Conservation (phyloP, 2,888 invertebrate genomes). For the Bombyx huttoni region DNA sequence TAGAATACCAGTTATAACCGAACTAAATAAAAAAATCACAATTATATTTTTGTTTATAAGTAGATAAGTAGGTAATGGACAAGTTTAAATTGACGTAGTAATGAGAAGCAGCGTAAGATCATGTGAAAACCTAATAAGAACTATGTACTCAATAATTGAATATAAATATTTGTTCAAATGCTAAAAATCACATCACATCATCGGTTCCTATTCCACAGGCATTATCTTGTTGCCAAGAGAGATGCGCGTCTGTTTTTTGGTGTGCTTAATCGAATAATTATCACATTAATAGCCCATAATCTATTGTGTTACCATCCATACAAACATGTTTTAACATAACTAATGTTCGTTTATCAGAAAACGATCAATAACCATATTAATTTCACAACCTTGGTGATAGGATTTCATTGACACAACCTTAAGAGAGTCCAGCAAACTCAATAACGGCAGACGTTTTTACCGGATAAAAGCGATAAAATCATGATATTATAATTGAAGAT, state of each 20-base stretch:
- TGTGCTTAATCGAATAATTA: background rate
- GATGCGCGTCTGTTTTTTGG: conserved; percentile 3
- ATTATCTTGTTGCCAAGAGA: conserved; percentile 11
- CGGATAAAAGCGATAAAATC: background rate
- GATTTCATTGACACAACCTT: background rate
- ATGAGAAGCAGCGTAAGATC: no score
- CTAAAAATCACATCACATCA: background rate
- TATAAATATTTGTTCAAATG: no score
- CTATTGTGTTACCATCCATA: background rate
- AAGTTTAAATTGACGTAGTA: no score
- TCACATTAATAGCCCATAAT: background rate
- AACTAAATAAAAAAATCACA: background rate
- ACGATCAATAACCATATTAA: background rate
- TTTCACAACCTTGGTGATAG: background rate
- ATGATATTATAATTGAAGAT: background rate
- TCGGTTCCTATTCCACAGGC: conserved; percentile 6
- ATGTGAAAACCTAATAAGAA: no score
- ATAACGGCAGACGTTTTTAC: background rate
- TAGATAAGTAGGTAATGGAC: no score
- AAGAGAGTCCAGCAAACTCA: background rate
- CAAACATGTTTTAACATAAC: background rate
- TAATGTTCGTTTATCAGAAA: background rate
- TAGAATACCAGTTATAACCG: no score
- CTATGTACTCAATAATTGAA: no score
- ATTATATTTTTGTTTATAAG: no score